Evolutionary conservation across 2,888 invertebrate species (phyloP).

Genomic region (Stenurella melanura): DNA sequence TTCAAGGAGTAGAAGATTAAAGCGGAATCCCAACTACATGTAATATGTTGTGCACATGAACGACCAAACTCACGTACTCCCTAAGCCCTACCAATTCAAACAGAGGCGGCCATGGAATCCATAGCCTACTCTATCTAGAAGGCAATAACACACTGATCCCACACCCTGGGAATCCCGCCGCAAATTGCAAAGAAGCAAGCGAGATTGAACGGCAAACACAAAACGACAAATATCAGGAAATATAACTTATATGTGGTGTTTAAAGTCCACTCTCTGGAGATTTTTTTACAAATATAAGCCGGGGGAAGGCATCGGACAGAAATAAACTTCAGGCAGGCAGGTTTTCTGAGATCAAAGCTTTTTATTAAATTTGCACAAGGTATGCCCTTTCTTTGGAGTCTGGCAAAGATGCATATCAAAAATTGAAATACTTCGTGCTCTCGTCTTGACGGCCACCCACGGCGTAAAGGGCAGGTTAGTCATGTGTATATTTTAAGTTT

Average conservation of each 20-base stretch:
- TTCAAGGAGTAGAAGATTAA: constrained; percentile 38
- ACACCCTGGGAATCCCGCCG: constrained; percentile 54
- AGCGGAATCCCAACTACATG: constrained; percentile 39
- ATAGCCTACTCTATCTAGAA: constrained; percentile 43
- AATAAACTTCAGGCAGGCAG: constrained; percentile 22
- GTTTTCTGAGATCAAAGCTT: constrained; percentile 18
- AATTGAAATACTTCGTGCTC: constrained; percentile 11
- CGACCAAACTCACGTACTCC: constrained; percentile 54
- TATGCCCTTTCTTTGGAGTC: constrained; percentile 21
- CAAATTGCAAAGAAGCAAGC: constrained; percentile 55
- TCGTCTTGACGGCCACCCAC: neutral
- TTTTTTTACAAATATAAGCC: constrained; percentile 42
- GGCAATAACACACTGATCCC: constrained; percentile 54
- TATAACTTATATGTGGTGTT: constrained; percentile 55
- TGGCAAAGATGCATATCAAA: constrained; percentile 13
- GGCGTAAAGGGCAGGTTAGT: neutral
- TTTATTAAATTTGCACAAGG: constrained; percentile 47
- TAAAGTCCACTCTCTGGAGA: constrained; percentile 54
- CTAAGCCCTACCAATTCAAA: constrained; percentile 54
- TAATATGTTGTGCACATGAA: constrained; percentile 53
- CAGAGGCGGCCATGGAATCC: constrained; percentile 46
- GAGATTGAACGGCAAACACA: constrained; percentile 58
- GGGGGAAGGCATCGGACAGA: constrained; percentile 36
- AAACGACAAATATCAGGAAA: constrained; percentile 57
- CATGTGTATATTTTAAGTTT: constrained; percentile 7